Base-by-base conservation (phyloP, 1,140 invertebrate genomes). In the Drosophila tsacasi region DNA sequence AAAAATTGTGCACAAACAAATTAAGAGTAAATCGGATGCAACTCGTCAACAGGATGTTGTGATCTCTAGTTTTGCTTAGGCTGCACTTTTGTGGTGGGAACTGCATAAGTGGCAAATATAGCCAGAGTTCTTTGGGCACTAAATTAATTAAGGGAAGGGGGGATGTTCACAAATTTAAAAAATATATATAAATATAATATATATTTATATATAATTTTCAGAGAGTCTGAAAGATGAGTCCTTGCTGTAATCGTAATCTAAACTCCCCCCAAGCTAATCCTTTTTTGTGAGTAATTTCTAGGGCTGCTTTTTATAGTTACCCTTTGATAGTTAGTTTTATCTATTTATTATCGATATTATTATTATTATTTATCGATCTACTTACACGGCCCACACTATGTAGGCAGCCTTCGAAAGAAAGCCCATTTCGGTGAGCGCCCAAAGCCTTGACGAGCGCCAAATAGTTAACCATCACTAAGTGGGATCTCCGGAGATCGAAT, bases 341-440 rank as follows among this genome's bases (percentile, higher is more conserved):
- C 23, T 7, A 12, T 23, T 25, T 23, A 19, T 17, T 17, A 17
- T 23, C 15, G 7, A n/a, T 44, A n/a, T 5, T 10, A 12, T 15
- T 60, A n/a, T 4, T 4, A 8, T 8, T 6, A 30, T 19, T 3
- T 3, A 6, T 10, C 8, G 9, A 64, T 35, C 12, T 19, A 96
- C 95, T 96, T 93, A 96, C 95, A 96, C 95, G 93, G 95, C 95
- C 94, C 95, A 96, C 89, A 96, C 94, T 81, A 96, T 95, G 91
- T 95, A 95, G 73, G 96, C 94, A 60, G 95, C 95, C 92, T 96
- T 96, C 58, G 95, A 95, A 78, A 96, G 94, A 89, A 96, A 95
- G 75, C 95, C 95, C 95, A 96, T 95, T 55, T 64, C 72, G 85
- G 30, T 57, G 63, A 39, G 60, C 55, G 58, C 69, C 64, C 54